Conservation (phyloP, 2,797 vertebrate species). For the Schizopygopsis malacanthus region DNA sequence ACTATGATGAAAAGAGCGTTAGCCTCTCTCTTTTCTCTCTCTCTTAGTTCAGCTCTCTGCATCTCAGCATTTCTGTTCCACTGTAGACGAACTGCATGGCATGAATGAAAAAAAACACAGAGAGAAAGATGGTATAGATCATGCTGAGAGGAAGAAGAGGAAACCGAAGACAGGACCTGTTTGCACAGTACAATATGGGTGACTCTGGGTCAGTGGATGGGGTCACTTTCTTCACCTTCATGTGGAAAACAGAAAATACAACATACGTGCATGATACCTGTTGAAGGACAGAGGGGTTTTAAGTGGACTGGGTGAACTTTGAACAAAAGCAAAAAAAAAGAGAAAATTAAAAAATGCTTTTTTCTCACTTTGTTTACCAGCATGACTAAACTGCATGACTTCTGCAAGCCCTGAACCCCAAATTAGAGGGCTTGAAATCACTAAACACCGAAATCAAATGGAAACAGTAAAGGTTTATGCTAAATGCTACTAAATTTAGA, state of each 20-base stretch:
- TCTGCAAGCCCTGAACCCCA: slow-evolving; percentile 77
- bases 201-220: slow-evolving; percentile 18
- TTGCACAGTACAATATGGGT: slow-evolving; percentile 42
- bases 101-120: slow-evolving; percentile 69
- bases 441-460: slow-evolving; percentile 66
- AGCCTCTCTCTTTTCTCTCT: slow-evolving; percentile 60
- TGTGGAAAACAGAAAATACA: slow-evolving; percentile 53
- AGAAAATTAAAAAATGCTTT: slow-evolving; percentile 72
- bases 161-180: slow-evolving; percentile 11
- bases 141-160: slow-evolving; percentile 48
- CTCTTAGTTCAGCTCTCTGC: slow-evolving; percentile 56
- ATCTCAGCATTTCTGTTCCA: slow-evolving; percentile 71
- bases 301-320: slow-evolving; percentile 64
- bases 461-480: slow-evolving; percentile 67
- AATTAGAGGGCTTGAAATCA: slow-evolving; percentile 76
- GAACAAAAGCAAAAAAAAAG: slow-evolving; percentile 67
- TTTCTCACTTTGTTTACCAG: slow-evolving; percentile 82
- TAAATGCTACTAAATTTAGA: slow-evolving; percentile 72
- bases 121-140: slow-evolving; percentile 56
- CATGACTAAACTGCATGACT: slow-evolving; percentile 85
- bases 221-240: slow-evolving; percentile 41
- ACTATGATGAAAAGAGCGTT: slow-evolving; percentile 28
- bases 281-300: slow-evolving; percentile 61
- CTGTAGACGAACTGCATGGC: slow-evolving; percentile 79
- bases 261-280: slow-evolving; percentile 64